phyloP scores from a whole-genome alignment of 2,797 vertebrate genomes.

The Mormyrus hasselquistii region DNA sequence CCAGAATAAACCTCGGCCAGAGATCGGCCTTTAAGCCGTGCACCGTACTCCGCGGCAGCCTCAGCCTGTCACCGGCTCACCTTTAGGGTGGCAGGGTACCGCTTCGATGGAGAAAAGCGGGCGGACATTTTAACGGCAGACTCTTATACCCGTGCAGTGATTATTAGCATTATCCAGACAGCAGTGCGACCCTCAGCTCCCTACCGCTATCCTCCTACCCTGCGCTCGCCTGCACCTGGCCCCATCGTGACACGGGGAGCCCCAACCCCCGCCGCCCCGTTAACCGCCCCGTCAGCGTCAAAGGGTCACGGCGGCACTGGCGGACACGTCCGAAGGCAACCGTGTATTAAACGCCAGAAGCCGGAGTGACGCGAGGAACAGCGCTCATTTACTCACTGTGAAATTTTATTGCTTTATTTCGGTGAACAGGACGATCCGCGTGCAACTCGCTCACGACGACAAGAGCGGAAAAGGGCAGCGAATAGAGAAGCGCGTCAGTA shows the following conservation, averaged over 20 bases:
- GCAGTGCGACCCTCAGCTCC: neutral
- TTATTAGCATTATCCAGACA: neutral
- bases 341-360: neutral
- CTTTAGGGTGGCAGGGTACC: neutral
- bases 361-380: neutral
- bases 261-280: neutral
- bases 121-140: neutral
- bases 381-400: neutral
- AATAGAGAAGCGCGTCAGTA: neutral
- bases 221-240: neutral
- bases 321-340: neutral
- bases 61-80: neutral
- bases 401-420: neutral
- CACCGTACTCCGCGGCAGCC: neutral
- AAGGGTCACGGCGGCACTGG: neutral
- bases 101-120: neutral
- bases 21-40: neutral
- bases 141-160: neutral
- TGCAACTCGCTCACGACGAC: neutral
- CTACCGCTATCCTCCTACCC: neutral
- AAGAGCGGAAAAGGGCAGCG: constrained; percentile 13
- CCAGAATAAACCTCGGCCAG: neutral
- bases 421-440: neutral
- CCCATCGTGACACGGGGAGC: neutral
- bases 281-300: neutral